A percentile compares a stretch with the other conserved stretches of the same genome.
Conservation (phyloP, 2,113 vertebrate genomes). For the Eidolon helvum region DNA sequence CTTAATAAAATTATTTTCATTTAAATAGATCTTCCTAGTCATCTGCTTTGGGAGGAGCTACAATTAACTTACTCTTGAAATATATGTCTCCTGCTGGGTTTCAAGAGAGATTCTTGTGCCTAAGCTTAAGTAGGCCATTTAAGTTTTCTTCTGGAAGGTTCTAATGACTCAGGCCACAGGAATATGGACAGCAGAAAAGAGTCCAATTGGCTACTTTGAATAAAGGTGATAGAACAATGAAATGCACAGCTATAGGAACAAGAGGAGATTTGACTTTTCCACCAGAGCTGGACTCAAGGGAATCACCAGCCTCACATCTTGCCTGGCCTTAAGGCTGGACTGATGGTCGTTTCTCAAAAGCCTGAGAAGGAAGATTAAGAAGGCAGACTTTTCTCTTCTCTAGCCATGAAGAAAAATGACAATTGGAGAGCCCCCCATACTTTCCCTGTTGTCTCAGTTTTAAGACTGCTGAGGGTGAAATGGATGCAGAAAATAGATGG, state of each 20-base stretch:
- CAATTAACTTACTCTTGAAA: background rate
- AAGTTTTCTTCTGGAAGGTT: background rate
- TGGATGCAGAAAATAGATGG: background rate
- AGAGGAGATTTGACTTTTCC: background rate
- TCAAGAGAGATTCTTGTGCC: background rate
- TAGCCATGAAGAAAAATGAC: background rate
- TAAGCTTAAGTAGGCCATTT: background rate
- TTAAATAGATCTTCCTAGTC: background rate
- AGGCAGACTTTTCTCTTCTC: background rate
- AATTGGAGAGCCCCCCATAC: too few relatives aligned
- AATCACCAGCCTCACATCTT: background rate
- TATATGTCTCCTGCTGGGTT: background rate
- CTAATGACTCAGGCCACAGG: background rate
- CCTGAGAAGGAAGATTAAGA: background rate
- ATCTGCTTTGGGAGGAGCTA: background rate
- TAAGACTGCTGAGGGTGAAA: background rate
- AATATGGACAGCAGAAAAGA: background rate
- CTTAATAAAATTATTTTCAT: background rate
- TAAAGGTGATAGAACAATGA: background rate
- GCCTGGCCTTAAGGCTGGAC: background rate
- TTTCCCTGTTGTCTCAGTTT: background rate
- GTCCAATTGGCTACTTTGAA: background rate
- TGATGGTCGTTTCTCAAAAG: background rate
- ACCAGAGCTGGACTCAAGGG: accelerated
- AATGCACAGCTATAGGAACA: background rate